Base-by-base conservation (phyloP, 2,113 vertebrate species). In the Trachemys scripta region DNA sequence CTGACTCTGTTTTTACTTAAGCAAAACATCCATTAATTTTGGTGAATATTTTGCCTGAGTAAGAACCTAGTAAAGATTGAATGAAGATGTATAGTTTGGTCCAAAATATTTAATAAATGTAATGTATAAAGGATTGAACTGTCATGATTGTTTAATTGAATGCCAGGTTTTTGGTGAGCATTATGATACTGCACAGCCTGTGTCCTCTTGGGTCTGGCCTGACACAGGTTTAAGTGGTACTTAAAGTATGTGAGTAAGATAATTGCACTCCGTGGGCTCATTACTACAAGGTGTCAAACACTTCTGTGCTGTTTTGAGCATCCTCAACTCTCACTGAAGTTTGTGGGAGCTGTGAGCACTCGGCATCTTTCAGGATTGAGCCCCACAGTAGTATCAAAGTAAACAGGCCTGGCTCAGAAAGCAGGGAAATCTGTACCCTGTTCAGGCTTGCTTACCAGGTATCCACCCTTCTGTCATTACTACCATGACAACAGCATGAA, bases 351-450 rank as follows among this genome's bases (percentile, higher is more conserved):
- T 59, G 49, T 35, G 5, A 59, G 22, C 10, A 51, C 82, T 78
- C 19, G 89, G 82, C 57, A 94, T 89, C 45, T 0, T 62, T 29
- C 25, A 53, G 81, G 72, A 50, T 31, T 20, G 49, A 78, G 45
- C 53, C 53, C 56, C 65, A 4, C 0, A 2, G 53, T 75, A 83
- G 82, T 59, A 59, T 53, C 11, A 22, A 0, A 0, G 53, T 72
- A 2, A 75, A 81, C 35, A 75, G 69, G 47, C 80, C 51, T 80
- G 54, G n/a, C 24, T 20, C 29, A 35, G 5, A 56, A 84, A 1
- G 0, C 10, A 29, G 38, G 38, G 80, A 84, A 94, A 80, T 50
- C 45, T 53, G 38, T 5, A 0, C 35, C 62, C 56, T 0, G 0
- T 31, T 83, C 57, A 53, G 65, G 65, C 45, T 2, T 22, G 78